These are phyloP conservation scores for Nanorana parkeri DNA, from an alignment of 2,113 vertebrate genomes.

Conservation along the genomic window DNA sequence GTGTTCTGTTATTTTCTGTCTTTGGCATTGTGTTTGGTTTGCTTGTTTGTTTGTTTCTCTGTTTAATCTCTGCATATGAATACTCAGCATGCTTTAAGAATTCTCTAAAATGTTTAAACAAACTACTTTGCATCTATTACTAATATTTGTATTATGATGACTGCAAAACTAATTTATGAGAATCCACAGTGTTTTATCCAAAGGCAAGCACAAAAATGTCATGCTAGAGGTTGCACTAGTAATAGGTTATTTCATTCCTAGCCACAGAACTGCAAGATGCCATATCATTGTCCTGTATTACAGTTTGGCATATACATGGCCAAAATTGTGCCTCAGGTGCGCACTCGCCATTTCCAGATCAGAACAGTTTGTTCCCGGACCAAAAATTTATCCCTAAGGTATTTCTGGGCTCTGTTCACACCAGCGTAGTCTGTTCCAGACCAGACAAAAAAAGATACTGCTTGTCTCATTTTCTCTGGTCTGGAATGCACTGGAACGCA, in stretches of 20 bases:
- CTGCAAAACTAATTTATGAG: background rate
- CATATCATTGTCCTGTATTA: background rate
- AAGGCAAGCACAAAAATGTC: background rate
- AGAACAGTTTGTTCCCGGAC: too few relatives aligned
- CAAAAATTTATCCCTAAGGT: too few relatives aligned
- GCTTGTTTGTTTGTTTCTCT: conserved; percentile 7
- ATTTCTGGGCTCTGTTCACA: too few relatives aligned
- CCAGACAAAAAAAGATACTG: too few relatives aligned
- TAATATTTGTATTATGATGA: conserved; percentile 1
- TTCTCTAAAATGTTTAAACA: conserved; percentile 9
- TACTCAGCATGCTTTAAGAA: background rate
- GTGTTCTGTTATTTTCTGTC: background rate
- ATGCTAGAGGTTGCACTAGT: background rate
- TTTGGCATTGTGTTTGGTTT: conserved; percentile 8
- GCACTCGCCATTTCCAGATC: too few relatives aligned
- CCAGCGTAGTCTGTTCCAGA: too few relatives aligned
- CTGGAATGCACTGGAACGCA: too few relatives aligned
- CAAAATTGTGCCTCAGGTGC: too few relatives aligned
- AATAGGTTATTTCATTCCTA: background rate
- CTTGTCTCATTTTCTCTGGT: too few relatives aligned
- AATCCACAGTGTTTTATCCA: background rate
- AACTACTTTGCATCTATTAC: background rate
- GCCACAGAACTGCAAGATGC: too few relatives aligned
- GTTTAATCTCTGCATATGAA: conserved; percentile 18
- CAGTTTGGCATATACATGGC: too few relatives aligned